Evolutionary conservation across 2,797 vertebrate genomes (phyloP), one percentile per base, ranked within the genome.

Genomic region (Bucorvus abyssinicus): DNA sequence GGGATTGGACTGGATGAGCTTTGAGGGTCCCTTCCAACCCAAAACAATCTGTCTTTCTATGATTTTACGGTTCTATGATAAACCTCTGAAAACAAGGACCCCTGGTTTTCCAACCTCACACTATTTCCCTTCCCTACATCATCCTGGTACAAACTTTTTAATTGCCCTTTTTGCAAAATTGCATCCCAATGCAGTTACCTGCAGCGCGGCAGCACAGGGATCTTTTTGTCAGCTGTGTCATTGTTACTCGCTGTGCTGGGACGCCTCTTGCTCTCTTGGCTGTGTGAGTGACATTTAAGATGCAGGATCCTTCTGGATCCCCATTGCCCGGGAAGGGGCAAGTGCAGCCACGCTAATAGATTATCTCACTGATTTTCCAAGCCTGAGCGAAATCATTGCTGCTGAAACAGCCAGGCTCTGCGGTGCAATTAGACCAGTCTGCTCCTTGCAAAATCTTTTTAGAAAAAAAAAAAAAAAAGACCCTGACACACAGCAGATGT

Each of bases 341-440:
- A 73, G 50, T 0, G 0, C 71, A 71, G 60, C 86, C 61, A 6
- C 16, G 1, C 52, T 92, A 60, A 89, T 55, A 68, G 60, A 68
- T 75, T 40, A 57, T 83, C 78, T 61, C 93, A 93, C 87, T 93
- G 93, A 94, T 92, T 83, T 83, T 92, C 91, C 73, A 47, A 61
- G 30, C 89, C 90, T 61, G 49, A 68, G 59, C 19, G 30, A 57
- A 89, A 85, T 53, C 84, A 6, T 75, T 38, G 77, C 23, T 92
- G 91, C 91, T 67, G 63, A 63, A 88, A 40, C 74, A 94, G 70
- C 44, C 73, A 34, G 59, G 69, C 77, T 60, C 77, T 82, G 87
- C 95, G 32, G n/a, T 45, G 49, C 79, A 78, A 56, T 93, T 83
- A 73, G 45, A 24, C 55, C 34, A 4, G 36, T 60, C 88, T 91